These are phyloP conservation scores for Trypoxylus dichotomus DNA, from an alignment of 1,140 invertebrate species.

Conservation along the genomic window DNA sequence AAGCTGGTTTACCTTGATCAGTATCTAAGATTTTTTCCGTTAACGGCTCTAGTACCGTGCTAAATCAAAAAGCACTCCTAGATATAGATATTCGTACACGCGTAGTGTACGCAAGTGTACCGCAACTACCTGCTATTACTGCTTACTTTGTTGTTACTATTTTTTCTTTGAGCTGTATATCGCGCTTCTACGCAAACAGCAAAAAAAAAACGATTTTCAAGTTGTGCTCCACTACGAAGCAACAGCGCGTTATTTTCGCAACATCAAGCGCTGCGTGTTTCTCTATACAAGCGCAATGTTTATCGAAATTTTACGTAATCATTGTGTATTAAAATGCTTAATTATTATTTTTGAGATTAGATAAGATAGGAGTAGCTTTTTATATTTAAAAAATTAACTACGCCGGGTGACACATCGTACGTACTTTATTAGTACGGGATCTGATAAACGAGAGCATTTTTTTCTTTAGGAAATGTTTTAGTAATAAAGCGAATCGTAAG, in stretches of 20 bases:
- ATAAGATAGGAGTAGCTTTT: neutral
- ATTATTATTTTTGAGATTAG: slow-evolving; percentile 1
- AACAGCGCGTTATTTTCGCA: neutral
- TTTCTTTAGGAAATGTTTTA: neutral
- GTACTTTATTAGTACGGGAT: too few species aligned
- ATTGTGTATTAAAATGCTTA: neutral
- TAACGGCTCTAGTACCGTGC: neutral
- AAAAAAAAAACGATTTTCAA: too few species aligned
- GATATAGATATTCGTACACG: too few species aligned
- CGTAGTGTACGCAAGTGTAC: too few species aligned
- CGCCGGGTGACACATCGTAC: neutral
- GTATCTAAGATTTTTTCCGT: neutral
- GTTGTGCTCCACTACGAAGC: too few species aligned
- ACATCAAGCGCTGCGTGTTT: neutral
- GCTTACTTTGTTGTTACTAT: too few species aligned
- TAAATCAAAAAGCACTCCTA: neutral
- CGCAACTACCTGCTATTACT: too few species aligned
- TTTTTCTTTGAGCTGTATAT: too few species aligned
- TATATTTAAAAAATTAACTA: slow-evolving; percentile 6
- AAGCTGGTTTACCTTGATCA: neutral
- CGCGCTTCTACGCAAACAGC: too few species aligned
- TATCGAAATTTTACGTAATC: slow-evolving; percentile 3
- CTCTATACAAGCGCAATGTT: neutral
- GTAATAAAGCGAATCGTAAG: neutral
- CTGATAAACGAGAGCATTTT: neutral